A percentile compares a stretch with the other conserved stretches of the same genome.
These are phyloP conservation scores for Diabrotica balteata DNA, from an alignment of 2,888 invertebrate species.

Conservation along the genomic window DNA sequence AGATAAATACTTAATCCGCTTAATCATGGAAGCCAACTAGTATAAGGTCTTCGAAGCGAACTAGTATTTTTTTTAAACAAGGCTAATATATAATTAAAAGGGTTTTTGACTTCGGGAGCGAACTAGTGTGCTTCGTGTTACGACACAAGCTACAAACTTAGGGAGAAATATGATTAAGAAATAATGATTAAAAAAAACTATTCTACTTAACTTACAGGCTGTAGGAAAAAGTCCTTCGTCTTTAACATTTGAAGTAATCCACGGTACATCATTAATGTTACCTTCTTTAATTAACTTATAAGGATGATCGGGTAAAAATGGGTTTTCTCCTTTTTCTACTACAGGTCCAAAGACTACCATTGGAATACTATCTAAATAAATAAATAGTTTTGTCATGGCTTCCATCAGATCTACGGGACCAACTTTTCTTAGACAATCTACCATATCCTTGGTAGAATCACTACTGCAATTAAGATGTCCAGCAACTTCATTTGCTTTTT, in stretches of 20 bases:
- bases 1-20: no score
- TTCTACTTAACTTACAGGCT: conserved; percentile 64
- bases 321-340: conserved; percentile 58
- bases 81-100: no score
- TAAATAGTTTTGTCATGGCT: conserved; percentile 65
- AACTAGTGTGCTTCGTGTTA: no score
- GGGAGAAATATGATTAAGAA: no score
- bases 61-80: no score
- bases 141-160: no score
- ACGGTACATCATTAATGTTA: conserved; percentile 70
- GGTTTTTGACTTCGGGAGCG: no score
- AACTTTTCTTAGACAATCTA: conserved; percentile 70
- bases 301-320: conserved; percentile 68
- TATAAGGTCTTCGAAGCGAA: no score
- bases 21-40: no score
- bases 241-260: conserved; percentile 72
- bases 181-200: no score
- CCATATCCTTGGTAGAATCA: conserved; percentile 63
- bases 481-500: conserved; percentile 69
- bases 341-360: conserved; percentile 51
- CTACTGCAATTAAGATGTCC: conserved; percentile 69
- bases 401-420: conserved; percentile 67
- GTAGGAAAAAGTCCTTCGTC: conserved; percentile 78
- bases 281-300: conserved; percentile 66
- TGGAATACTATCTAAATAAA: conserved; percentile 62